Conservation (phyloP, 2,797 vertebrate species). For the Crax fasciolata region DNA sequence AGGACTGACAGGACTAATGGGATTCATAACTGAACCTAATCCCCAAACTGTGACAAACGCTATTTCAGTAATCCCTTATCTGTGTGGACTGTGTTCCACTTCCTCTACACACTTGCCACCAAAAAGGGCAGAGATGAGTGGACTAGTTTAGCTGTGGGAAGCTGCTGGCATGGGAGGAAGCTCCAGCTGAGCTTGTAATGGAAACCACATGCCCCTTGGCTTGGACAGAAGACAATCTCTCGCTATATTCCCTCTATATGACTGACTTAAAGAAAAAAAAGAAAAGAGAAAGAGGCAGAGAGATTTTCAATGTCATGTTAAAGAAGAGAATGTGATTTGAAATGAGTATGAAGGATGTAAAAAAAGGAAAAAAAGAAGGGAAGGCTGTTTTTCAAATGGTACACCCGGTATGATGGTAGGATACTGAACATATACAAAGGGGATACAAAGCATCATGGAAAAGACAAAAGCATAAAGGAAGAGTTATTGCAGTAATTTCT, state of each 20-base stretch:
- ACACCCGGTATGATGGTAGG: neutral
- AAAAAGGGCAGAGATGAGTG: conserved; percentile 17
- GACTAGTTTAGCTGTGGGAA: conserved; percentile 34
- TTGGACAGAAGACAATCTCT: conserved; percentile 26
- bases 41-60: conserved; percentile 25
- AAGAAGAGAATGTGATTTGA: neutral
- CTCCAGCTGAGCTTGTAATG: conserved; percentile 58
- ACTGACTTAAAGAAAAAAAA: neutral
- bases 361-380: conserved; percentile 33
- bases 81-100: neutral
- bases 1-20: conserved; percentile 12
- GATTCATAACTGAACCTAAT: conserved; percentile 48
- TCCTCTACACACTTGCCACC: conserved; percentile 14
- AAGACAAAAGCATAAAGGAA: conserved; percentile 57
- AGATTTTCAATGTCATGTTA: conserved; percentile 3
- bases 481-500: conserved; percentile 52
- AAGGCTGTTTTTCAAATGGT: conserved; percentile 11
- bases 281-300: neutral
- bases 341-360: neutral
- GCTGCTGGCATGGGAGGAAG: conserved; percentile 60
- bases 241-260: conserved; percentile 10
- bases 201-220: conserved; percentile 35
- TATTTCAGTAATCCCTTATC: conserved; percentile 48
- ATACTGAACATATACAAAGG: conserved; percentile 18
- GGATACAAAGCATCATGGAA: conserved; percentile 56